These are phyloP conservation scores for Drosophila orosa DNA, from an alignment of 1,140 invertebrate genomes.

Conservation along the genomic window DNA sequence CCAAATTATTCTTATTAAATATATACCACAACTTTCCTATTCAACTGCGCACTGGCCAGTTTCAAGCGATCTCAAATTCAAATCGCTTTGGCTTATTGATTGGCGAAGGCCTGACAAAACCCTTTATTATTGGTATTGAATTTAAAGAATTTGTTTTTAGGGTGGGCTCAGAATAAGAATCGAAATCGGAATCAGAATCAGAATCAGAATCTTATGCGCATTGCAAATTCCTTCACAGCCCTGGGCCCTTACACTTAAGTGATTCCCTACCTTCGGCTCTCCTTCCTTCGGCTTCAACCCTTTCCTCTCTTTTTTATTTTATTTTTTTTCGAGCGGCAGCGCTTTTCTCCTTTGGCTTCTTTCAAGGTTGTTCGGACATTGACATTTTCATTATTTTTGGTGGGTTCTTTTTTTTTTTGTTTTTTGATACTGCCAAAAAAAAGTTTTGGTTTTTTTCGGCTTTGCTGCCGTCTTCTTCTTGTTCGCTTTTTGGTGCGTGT, in stretches of 20 bases:
- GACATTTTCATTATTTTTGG: slow-evolving; percentile 82
- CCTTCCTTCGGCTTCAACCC: slow-evolving; percentile 18
- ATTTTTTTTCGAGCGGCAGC: slow-evolving; percentile 41
- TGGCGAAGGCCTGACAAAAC: slow-evolving; percentile 8
- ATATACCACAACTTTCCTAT: slow-evolving; percentile 37
- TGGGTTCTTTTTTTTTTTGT: slow-evolving; percentile 20
- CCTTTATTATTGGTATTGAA: slow-evolving; percentile 38
- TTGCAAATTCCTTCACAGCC: slow-evolving; percentile 63
- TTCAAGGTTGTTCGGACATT: slow-evolving; percentile 84
- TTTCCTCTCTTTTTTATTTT: slow-evolving; percentile 29
- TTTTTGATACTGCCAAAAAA: slow-evolving; percentile 62
- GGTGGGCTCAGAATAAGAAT: slow-evolving; percentile 4
- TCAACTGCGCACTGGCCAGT: slow-evolving; percentile 30
- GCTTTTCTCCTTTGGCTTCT: slow-evolving; percentile 83
- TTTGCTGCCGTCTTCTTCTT: slow-evolving; percentile 34
- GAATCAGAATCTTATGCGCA: slow-evolving; percentile 61
- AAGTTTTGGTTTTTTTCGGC: slow-evolving; percentile 71
- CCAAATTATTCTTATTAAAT: too few species aligned
- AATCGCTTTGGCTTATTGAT: slow-evolving; percentile 15
- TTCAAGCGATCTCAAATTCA: slow-evolving; percentile 37
- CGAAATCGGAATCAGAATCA: background rate
- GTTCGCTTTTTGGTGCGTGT: slow-evolving; percentile 61
- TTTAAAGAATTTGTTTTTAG: slow-evolving; percentile 25
- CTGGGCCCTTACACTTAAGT: slow-evolving; percentile 70
- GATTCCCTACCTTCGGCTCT: slow-evolving; percentile 46